Evolutionary conservation across 2,888 invertebrate genomes (phyloP).

Genomic region (Oligia strigilis): DNA sequence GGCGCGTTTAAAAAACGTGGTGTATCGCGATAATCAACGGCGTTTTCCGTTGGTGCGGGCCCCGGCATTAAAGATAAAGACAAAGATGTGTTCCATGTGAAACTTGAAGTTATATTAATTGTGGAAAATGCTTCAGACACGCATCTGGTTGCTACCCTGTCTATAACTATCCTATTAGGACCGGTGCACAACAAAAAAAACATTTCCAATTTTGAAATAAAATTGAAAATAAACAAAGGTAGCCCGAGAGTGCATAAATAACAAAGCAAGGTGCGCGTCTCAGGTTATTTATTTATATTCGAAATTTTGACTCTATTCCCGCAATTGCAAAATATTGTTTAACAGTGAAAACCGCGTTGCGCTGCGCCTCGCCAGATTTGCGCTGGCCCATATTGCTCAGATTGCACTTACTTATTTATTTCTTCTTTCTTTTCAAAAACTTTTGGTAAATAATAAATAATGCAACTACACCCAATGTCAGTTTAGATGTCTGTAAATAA

Average conservation of each 20-base stretch:
- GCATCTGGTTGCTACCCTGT: not conserved
- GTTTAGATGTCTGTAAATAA: constrained; percentile 84
- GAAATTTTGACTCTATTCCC: not conserved
- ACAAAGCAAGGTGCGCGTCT: not conserved
- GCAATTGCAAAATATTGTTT: too few relatives aligned
- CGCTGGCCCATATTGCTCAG: not conserved
- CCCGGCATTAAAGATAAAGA: too few relatives aligned
- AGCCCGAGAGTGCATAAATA: not conserved
- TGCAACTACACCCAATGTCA: constrained; percentile 80
- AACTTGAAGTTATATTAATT: too few relatives aligned
- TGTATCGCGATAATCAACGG: too few relatives aligned
- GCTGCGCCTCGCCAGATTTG: not conserved
- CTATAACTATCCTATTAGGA: not conserved
- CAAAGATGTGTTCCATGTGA: too few relatives aligned
- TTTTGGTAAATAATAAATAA: constrained; percentile 80
- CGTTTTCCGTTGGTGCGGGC: too few relatives aligned
- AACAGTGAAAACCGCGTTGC: not conserved
- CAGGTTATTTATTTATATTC: not conserved
- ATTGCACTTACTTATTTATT: constrained; percentile 17
- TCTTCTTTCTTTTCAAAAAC: constrained; percentile 74
- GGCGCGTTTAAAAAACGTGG: too few relatives aligned
- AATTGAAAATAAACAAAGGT: not conserved
- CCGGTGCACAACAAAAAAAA: not conserved
- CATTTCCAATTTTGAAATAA: not conserved
- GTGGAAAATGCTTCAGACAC: too few relatives aligned